A percentile compares a stretch with the other conserved stretches of the same genome.
phyloP scores from a whole-genome alignment of 2,797 vertebrate genomes.

The Sebastes hubbsi region DNA sequence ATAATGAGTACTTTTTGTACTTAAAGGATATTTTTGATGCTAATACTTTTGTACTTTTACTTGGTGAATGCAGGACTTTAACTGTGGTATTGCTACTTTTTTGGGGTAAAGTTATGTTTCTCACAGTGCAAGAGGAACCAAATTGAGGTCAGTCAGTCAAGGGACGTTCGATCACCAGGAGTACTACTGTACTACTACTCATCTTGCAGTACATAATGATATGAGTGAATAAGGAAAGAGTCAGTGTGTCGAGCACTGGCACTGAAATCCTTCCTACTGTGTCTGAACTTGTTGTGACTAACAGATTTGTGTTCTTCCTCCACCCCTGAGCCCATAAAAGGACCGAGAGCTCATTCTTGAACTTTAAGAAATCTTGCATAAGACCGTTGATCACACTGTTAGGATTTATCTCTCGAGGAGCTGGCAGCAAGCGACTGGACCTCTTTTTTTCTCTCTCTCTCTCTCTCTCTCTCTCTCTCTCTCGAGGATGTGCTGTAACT shows the following conservation, averaged over 20 bases:
- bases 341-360: constrained; percentile 20
- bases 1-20: neutral
- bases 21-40: neutral
- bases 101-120: neutral
- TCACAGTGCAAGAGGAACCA: neutral
- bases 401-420: constrained; percentile 12
- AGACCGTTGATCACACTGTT: constrained; percentile 14
- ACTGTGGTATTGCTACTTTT: neutral
- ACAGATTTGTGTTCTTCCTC: constrained; percentile 6
- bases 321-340: constrained; percentile 11
- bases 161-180: neutral
- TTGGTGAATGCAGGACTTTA: neutral
- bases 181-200: neutral
- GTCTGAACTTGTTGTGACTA: constrained; percentile 6
- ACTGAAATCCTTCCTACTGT: neutral
- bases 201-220: neutral
- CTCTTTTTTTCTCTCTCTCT: neutral
- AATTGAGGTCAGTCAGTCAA: neutral
- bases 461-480: neutral
- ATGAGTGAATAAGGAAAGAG: neutral
- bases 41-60: neutral
- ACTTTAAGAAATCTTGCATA: constrained; percentile 28
- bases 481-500: constrained; percentile 10
- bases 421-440: constrained; percentile 23
- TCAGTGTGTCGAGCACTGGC: neutral